A percentile compares a stretch with the other conserved stretches of the same genome.
Conservation (phyloP, 2,113 vertebrate species). For the Nicator chloris region DNA sequence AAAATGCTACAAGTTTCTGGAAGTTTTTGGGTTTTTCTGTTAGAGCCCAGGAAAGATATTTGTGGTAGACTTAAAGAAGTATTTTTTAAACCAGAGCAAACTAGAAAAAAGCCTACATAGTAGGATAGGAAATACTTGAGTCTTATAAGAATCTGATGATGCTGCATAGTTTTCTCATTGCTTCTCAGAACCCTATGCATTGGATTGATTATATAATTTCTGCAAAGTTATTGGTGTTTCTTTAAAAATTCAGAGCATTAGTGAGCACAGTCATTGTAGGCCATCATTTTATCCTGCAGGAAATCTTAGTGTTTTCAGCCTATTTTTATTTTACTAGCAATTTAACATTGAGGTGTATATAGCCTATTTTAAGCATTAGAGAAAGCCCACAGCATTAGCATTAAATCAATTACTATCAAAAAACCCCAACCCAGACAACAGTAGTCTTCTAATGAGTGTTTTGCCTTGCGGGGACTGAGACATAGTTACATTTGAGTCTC, state of each 20-base stretch:
- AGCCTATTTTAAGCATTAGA: background rate
- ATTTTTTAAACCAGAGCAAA: background rate
- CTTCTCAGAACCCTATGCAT: background rate
- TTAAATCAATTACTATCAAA: background rate
- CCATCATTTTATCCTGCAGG: background rate
- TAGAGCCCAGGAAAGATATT: background rate
- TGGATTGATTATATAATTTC: background rate
- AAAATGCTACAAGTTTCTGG: background rate
- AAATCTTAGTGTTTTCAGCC: background rate
- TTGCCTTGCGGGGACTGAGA: background rate
- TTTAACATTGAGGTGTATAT: background rate
- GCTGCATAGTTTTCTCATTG: background rate
- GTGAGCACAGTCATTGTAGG: background rate
- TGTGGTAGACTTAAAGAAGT: fast-evolving
- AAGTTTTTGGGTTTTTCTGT: background rate
- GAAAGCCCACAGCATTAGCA: background rate
- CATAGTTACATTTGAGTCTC: fast-evolving
- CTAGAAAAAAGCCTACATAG: background rate
- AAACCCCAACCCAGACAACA: fast-evolving
- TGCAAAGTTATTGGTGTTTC: background rate
- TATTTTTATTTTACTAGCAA: background rate
- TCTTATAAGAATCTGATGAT: background rate
- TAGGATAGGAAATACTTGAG: background rate
- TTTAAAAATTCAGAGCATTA: background rate
- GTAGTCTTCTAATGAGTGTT: background rate